A percentile compares a stretch with the other conserved stretches of the same genome.
phyloP scores from a whole-genome alignment of 2,113 vertebrate species.

The Trichomycterus rosablanca region DNA sequence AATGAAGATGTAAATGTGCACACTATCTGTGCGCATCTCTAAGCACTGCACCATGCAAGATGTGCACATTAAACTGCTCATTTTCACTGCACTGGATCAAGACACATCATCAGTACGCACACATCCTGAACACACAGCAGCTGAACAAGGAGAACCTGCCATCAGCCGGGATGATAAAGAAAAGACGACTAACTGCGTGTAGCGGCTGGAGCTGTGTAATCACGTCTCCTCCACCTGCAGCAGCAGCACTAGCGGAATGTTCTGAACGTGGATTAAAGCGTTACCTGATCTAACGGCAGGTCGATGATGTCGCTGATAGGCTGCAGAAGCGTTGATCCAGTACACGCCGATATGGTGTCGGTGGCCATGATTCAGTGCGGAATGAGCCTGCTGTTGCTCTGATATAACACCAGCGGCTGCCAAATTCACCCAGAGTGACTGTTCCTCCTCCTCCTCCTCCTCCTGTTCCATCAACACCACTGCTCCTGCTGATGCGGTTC shows the following conservation, averaged over 20 bases:
- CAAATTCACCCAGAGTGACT: conserved; percentile 28
- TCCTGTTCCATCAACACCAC: conserved; percentile 16
- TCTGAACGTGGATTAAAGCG: neutral
- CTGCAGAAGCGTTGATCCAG: conserved; percentile 67
- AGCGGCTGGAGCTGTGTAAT: neutral
- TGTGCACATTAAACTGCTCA: no score
- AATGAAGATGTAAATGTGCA: no score
- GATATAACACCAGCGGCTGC: conserved; percentile 29
- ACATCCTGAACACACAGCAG: no score
- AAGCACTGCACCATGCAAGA: no score
- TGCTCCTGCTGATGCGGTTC: conserved; percentile 29
- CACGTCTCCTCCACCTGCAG: neutral
- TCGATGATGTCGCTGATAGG: conserved; percentile 67
- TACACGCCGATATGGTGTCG: conserved; percentile 59
- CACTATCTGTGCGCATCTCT: no score
- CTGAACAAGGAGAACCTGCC: neutral
- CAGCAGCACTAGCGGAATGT: conserved; percentile 19
- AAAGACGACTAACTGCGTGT: neutral
- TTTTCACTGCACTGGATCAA: no score
- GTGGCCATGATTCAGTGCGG: conserved; percentile 59
- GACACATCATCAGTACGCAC: no score
- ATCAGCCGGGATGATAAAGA: neutral
- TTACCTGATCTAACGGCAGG: conserved; percentile 69
- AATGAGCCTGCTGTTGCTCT: conserved; percentile 40
- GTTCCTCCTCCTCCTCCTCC: neutral